Evolutionary conservation across 2,797 vertebrate species (phyloP).

Genomic region (Tenualosa ilisha): DNA sequence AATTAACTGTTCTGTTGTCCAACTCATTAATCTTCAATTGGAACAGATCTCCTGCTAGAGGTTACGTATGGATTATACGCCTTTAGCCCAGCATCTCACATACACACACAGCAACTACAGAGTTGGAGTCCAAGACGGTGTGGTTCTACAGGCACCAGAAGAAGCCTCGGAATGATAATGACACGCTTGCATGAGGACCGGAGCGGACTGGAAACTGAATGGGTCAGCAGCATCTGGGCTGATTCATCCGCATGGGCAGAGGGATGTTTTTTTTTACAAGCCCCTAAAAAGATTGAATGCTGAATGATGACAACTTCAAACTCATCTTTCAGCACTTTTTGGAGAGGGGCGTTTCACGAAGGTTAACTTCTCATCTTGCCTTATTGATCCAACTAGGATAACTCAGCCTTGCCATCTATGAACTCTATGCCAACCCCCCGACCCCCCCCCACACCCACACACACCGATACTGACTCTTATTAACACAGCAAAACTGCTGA

Average conservation of each 20-base stretch:
- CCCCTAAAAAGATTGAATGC: neutral
- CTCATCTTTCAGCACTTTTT: neutral
- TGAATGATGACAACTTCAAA: neutral
- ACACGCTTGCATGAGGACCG: neutral
- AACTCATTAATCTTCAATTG: constrained; percentile 15
- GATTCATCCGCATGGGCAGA: neutral
- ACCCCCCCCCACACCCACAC: neutral
- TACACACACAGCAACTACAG: neutral
- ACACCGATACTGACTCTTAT: neutral
- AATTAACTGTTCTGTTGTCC: neutral
- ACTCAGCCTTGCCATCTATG: neutral
- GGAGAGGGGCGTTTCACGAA: neutral
- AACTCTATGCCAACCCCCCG: neutral
- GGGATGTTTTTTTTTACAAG: too few species aligned
- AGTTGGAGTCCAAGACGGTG: neutral
- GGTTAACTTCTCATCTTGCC: neutral
- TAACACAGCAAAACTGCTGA: constrained; percentile 1
- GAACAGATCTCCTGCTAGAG: neutral
- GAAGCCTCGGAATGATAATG: constrained; percentile 9
- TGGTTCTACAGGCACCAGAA: neutral
- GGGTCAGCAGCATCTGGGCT: neutral
- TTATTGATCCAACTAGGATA: neutral
- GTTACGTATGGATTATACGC: neutral
- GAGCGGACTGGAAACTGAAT: neutral
- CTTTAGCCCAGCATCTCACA: neutral